Percentiles rank a stretch among this genome's conserved stretches.
Evolutionary conservation across 1,140 invertebrate species (phyloP).

Genomic region (Drosophila novamexicana): DNA sequence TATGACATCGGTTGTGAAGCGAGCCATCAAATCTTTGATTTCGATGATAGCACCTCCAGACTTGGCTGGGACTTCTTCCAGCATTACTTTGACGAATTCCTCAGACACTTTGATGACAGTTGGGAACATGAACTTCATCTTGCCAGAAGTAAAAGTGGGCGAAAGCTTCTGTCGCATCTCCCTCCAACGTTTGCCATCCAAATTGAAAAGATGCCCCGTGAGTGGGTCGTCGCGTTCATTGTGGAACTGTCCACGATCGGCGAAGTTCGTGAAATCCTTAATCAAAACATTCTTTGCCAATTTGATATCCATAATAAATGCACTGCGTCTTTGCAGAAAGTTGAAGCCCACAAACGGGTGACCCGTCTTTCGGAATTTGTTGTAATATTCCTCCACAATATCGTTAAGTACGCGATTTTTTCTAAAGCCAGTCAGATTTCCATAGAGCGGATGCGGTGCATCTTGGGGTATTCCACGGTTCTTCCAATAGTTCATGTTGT

Average conservation of each 20-base stretch:
- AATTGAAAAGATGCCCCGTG: constrained; percentile 69
- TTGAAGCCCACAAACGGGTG: constrained; percentile 67
- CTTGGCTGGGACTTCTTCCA: constrained; percentile 54
- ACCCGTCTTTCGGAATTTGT: constrained; percentile 59
- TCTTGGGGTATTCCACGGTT: constrained; percentile 83
- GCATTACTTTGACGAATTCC: constrained; percentile 51
- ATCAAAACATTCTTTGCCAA: constrained; percentile 85
- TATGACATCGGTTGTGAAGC: constrained; percentile 87
- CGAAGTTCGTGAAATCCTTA: constrained; percentile 86
- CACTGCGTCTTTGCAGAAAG: constrained; percentile 47
- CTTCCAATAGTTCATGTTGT: constrained; percentile 82
- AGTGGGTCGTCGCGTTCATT: constrained; percentile 83
- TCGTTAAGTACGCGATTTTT: constrained; percentile 34
- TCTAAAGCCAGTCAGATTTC: constrained; percentile 73
- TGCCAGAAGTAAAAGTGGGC: constrained; percentile 86
- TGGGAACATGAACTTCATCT: constrained; percentile 86
- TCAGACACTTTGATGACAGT: constrained; percentile 78
- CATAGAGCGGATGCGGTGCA: constrained; percentile 70
- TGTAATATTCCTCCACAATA: constrained; percentile 46
- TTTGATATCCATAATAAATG: constrained; percentile 55
- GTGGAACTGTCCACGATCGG: constrained; percentile 84
- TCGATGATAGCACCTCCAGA: constrained; percentile 83
- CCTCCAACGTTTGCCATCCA: constrained; percentile 85
- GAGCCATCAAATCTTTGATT: constrained; percentile 86
- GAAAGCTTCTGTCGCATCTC: constrained; percentile 84